A percentile compares a stretch with the other conserved stretches of the same genome.
phyloP scores from a whole-genome alignment of 2,888 invertebrate genomes.

The Aspidapion aeneum region DNA sequence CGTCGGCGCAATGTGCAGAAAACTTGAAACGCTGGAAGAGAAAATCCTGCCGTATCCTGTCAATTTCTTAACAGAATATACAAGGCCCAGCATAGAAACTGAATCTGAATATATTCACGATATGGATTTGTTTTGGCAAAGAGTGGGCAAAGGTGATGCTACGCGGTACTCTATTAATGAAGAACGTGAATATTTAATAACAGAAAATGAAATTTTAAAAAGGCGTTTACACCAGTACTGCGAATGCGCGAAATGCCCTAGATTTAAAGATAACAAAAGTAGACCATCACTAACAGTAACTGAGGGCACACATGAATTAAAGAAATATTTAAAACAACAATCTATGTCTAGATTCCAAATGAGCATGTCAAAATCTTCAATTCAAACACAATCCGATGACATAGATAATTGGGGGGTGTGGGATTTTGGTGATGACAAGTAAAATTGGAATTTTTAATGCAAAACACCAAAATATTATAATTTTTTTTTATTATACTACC shows the following conservation, averaged over 20 bases:
- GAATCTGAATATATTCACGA: slow-evolving; percentile 21
- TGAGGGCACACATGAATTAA: slow-evolving; percentile 25
- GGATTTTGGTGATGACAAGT: too few relatives aligned
- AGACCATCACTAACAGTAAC: slow-evolving; percentile 13
- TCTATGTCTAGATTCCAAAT: background rate
- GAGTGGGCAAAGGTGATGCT: slow-evolving; percentile 38
- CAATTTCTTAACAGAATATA: slow-evolving; percentile 15
- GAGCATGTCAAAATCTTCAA: background rate
- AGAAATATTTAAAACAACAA: slow-evolving; percentile 26
- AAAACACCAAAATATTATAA: too few relatives aligned
- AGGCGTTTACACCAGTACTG: slow-evolving; percentile 37
- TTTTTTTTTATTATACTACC: too few relatives aligned
- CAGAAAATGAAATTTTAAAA: slow-evolving; percentile 38
- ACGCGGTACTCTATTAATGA: slow-evolving; percentile 38
- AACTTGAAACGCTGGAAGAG: slow-evolving; percentile 62
- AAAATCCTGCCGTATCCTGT: slow-evolving; percentile 47
- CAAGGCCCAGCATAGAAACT: slow-evolving; percentile 11
- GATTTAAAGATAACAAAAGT: background rate
- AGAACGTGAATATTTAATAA: slow-evolving; percentile 39
- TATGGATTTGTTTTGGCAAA: slow-evolving; percentile 41
- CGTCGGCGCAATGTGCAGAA: slow-evolving; percentile 60
- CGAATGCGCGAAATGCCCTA: slow-evolving; percentile 25
- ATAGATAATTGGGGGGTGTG: background rate
- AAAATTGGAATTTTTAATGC: too few relatives aligned
- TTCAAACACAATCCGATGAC: background rate